Percentiles rank a stretch among this genome's conserved stretches.
Conservation (phyloP, 2,888 invertebrate genomes). For the Romanomermis culicivorax region DNA sequence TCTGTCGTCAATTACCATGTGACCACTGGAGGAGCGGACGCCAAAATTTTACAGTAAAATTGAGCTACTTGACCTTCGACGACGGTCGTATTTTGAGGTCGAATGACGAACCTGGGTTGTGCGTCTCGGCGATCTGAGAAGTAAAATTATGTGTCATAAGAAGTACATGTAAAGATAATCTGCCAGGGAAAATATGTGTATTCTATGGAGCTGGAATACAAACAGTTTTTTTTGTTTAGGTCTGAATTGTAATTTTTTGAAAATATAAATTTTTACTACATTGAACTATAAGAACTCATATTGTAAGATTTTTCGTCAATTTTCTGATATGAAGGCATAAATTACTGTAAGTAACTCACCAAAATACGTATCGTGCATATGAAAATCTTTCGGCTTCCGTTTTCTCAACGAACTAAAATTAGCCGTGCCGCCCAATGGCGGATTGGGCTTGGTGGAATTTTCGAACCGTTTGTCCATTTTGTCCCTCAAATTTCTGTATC, state of each 20-base stretch:
- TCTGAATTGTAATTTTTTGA: too few relatives aligned
- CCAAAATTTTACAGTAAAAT: conserved; percentile 83
- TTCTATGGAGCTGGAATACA: too few relatives aligned
- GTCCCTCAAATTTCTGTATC: conserved; percentile 67
- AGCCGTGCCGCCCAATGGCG: conserved; percentile 85
- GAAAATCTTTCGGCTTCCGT: conserved; percentile 80
- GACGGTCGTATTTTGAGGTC: conserved; percentile 79
- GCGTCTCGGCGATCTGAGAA: conserved; percentile 74
- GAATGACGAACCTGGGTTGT: conserved; percentile 89
- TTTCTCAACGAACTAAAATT: conserved; percentile 92
- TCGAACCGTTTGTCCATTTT: conserved; percentile 48
- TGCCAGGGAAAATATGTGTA: too few relatives aligned
- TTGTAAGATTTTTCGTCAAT: too few relatives aligned
- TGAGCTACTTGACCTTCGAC: conserved; percentile 92
- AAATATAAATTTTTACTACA: too few relatives aligned
- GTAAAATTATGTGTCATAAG: conserved; percentile 7
- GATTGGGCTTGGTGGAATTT: conserved; percentile 43
- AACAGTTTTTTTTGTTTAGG: conserved; percentile 8
- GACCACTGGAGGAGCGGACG: conserved; percentile 73
- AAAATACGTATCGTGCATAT: conserved; percentile 81
- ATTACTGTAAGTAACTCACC: too few relatives aligned
- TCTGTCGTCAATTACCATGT: conserved; percentile 45
- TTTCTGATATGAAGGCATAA: too few relatives aligned
- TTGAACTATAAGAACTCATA: too few relatives aligned
- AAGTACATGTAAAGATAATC: too few relatives aligned